A percentile compares a stretch with the other conserved stretches of the same genome.
These are phyloP conservation scores for Sphaerophoria rueppellii DNA, from an alignment of 2,888 invertebrate genomes.

Conservation along the genomic window DNA sequence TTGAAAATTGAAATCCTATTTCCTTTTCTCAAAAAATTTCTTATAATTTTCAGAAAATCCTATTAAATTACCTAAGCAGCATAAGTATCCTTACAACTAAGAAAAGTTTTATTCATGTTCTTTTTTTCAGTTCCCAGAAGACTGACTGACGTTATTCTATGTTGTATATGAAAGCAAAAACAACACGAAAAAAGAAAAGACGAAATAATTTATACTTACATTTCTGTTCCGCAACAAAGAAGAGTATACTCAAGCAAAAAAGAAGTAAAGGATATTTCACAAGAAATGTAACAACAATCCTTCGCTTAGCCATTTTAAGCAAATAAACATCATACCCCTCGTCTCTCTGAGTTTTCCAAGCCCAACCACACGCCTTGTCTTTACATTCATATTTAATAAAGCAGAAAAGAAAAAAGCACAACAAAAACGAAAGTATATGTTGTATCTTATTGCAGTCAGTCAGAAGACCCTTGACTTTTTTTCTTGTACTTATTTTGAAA, in stretches of 20 bases:
- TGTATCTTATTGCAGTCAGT: too few relatives aligned
- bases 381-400: too few relatives aligned
- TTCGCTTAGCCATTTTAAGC: conserved; percentile 14
- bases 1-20: not conserved
- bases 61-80: not conserved
- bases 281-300: conserved; percentile 53
- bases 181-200: not conserved
- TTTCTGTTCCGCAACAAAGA: conserved; percentile 9
- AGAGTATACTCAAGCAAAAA: conserved; percentile 12
- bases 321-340: conserved; percentile 18
- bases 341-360: not conserved
- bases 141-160: too few relatives aligned
- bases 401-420: too few relatives aligned
- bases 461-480: too few relatives aligned
- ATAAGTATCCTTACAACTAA: too few relatives aligned
- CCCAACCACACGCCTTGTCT: conserved; percentile 50
- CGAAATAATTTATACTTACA: not conserved
- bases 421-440: too few relatives aligned
- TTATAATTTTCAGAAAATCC: not conserved
- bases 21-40: conserved; percentile 6
- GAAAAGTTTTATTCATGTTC: too few relatives aligned
- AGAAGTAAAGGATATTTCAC: conserved; percentile 28
- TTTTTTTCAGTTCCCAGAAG: too few relatives aligned
- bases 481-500: too few relatives aligned
- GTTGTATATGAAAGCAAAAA: not conserved